A percentile compares a stretch with the other conserved stretches of the same genome.
phyloP scores from a whole-genome alignment of 1,140 invertebrate species.

The Arion vulgaris region DNA sequence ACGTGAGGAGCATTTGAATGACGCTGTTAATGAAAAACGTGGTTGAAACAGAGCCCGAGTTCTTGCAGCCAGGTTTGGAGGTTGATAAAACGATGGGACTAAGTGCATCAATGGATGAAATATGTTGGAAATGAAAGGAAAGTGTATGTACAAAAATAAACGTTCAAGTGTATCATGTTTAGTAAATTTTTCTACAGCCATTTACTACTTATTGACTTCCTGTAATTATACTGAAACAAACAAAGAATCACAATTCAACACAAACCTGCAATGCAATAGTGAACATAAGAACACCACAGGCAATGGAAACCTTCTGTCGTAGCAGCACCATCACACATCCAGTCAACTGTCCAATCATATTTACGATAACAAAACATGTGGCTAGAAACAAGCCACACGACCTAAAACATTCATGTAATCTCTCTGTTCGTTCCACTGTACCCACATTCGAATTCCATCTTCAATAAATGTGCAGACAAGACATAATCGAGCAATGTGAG shows the following conservation, averaged over 20 bases:
- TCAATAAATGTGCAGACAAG: slow-evolving; percentile 99
- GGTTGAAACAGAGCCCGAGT: too few relatives aligned
- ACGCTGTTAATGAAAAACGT: too few relatives aligned
- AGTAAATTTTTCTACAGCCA: too few relatives aligned
- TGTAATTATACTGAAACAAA: too few relatives aligned
- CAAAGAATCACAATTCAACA: background rate
- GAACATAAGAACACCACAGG: slow-evolving; percentile 94
- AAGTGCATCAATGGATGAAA: too few relatives aligned
- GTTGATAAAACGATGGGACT: too few relatives aligned
- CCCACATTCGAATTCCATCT: slow-evolving; percentile 99
- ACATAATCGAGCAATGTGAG: slow-evolving; percentile 94
- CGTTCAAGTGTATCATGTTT: too few relatives aligned
- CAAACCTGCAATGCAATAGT: slow-evolving; percentile 93
- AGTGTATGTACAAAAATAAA: too few relatives aligned
- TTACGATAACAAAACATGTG: slow-evolving; percentile 91
- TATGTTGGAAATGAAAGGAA: too few relatives aligned
- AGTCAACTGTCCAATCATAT: slow-evolving; percentile 95
- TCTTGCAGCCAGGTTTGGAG: too few relatives aligned
- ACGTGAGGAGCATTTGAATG: too few relatives aligned
- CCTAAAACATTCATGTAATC: slow-evolving; percentile 94
- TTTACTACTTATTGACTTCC: too few relatives aligned
- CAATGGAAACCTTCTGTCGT: slow-evolving; percentile 91
- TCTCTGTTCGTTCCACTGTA: slow-evolving; percentile 97
- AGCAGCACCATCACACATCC: slow-evolving; percentile 96
- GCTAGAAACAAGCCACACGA: slow-evolving; percentile 95